Base-by-base conservation (phyloP, 2,888 invertebrate genomes). In the Phalera bucephala region DNA sequence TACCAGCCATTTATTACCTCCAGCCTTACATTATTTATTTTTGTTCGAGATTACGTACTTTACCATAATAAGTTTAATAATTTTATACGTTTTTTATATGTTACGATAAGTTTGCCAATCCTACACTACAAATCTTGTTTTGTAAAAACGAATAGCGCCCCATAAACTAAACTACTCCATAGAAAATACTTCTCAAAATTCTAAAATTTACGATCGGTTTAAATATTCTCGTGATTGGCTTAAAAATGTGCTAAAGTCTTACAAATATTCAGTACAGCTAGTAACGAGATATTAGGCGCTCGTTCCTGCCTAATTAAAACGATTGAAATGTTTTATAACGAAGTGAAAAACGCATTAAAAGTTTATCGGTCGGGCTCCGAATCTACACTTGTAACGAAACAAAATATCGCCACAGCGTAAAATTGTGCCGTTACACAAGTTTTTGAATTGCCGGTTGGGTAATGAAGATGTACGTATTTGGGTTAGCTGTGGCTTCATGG, bases 321-420 rank as follows among this genome's bases (percentile, higher is more conserved):
- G 68, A 78, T 77, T 74, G 65, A 72, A 80, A 76, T 74, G 72
- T 76, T 80, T 72, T 69, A 71, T 75, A 79, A 78, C 72, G 66
- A 78, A 81, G 72, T 80, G 74, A 74, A 80, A 78, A 81, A 78
- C 77, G 71, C 73, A 80, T 81, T 81, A 81, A 80, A 82, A 82
- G 75, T 81, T 81, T 78, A 72, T 71, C 72, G 64, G 57, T 35
- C 33, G 40, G 50, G 50, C 47, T 57, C 47, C 37, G 28, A 40
- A 48, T 37, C 50, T 49, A 38, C 52, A 47, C 47, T 56, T 45
- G 37, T 32, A 40, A 44, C 51, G 44, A 66, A 65, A 68, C 65
- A 66, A 70, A 72, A 69, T 66, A 71, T 43, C 54, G 60, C 48
- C 57, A 57, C 57, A 52, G 60, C 45, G 41, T 55, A 61, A 52